Base-by-base conservation (phyloP, 2,797 vertebrate genomes). In the Xenopus petersii region DNA sequence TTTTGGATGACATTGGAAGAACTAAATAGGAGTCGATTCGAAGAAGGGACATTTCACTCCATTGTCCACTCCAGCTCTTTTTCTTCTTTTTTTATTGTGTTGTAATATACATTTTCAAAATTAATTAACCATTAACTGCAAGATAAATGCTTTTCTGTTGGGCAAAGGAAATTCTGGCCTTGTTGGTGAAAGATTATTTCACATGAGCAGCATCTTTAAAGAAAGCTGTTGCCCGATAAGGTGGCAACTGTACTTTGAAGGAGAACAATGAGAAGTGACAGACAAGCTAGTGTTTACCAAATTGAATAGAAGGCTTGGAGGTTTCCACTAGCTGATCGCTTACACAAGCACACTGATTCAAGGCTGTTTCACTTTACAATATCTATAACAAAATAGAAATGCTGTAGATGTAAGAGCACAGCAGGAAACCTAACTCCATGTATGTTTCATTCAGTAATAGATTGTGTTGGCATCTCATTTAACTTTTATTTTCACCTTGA, bases 1-100 rank as follows among this genome's bases (percentile, higher is more conserved):
- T 92, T 91, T 90, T 91, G 89, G 89, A 93, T 90, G 92, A 94
- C 87, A 91, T 91, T 92, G 91, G 89, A 88, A 87, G 88, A 91
- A 90, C 87, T 90, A 84, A 92, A 92, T 89, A 89, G 88, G 85
- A 92, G 86, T 91, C 89, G 84, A 85, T 91, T 85, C 87, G 86
- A 90, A 81, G 85, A 89, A 86, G 88, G 84, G 87, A 89, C 89
- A 86, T 89, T 89, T 88, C 84, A 76, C 72, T 82, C 77, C 81
- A 89, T 90, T 93, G 89, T 92, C 85, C 85, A 0, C 81, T 79
- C 74, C 69, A 70, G 79, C 81, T 88, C 87, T 88, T 74, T 80
- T 81, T 82, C 71, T 79, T 77, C 81, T 30, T 30, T 30, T 71
- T 82, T 81, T 86, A 86, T 88, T 89, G 86, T 88, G 85, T 86